Percentiles rank a stretch among this genome's conserved stretches.
These are phyloP conservation scores for Tribolium freemani DNA, from an alignment of 2,888 invertebrate genomes.

Conservation along the genomic window DNA sequence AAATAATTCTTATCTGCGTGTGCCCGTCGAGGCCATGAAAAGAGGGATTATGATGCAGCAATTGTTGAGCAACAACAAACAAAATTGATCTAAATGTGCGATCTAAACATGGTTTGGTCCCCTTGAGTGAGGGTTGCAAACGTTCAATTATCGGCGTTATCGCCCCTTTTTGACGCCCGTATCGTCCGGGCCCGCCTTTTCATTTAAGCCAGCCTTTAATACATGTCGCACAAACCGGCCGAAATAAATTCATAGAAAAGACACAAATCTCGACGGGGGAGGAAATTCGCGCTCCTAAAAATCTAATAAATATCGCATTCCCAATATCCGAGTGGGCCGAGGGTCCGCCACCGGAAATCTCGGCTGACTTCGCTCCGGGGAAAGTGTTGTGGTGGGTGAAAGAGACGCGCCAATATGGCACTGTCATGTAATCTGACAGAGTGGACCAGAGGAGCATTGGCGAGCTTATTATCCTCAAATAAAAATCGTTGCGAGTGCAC, in stretches of 20 bases:
- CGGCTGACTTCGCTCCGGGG: constrained; percentile 42
- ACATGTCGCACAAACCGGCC: constrained; percentile 47
- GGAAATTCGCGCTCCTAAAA: constrained; percentile 63
- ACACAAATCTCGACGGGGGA: constrained; percentile 45
- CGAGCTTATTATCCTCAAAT: constrained; percentile 54
- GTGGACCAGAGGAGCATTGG: constrained; percentile 39
- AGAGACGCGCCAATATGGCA: constrained; percentile 61
- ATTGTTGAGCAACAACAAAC: constrained; percentile 68
- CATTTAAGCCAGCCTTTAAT: constrained; percentile 59
- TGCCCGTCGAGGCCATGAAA: constrained; percentile 62
- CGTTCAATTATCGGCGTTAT: constrained; percentile 67
- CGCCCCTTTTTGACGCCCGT: constrained; percentile 64
- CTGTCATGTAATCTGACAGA: constrained; percentile 59
- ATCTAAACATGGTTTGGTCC: constrained; percentile 67
- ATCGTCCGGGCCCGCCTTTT: constrained; percentile 62
- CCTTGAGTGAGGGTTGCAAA: constrained; percentile 61
- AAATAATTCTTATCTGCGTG: constrained; percentile 62
- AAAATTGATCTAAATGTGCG: constrained; percentile 68
- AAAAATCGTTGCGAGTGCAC: constrained; percentile 53
- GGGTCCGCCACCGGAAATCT: constrained; percentile 49
- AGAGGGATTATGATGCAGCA: constrained; percentile 66
- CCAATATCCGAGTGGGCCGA: constrained; percentile 63
- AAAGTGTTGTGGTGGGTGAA: constrained; percentile 47
- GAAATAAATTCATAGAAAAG: constrained; percentile 40
- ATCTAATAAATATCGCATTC: constrained; percentile 66